Evolutionary conservation across 2,888 invertebrate genomes (phyloP).

Genomic region (Pachydiplax longipennis): DNA sequence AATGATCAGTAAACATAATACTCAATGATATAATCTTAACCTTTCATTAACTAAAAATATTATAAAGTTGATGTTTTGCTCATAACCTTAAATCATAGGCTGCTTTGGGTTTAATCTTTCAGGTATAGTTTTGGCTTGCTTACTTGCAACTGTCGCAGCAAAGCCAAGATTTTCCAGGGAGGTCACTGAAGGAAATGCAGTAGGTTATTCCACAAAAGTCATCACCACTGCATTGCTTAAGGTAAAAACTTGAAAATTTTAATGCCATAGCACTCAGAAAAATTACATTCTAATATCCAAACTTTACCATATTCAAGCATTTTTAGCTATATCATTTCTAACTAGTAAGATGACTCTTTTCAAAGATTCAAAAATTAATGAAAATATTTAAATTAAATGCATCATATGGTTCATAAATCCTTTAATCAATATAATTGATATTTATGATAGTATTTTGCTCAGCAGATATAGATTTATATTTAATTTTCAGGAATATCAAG

Average conservation of each 20-base stretch:
- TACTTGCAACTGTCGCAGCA: background rate
- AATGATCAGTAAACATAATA: too few relatives aligned
- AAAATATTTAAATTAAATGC: too few relatives aligned
- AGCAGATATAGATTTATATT: slow-evolving; percentile 48
- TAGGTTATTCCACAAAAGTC: slow-evolving; percentile 1
- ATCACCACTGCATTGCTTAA: background rate
- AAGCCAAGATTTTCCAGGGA: background rate
- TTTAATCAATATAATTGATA: background rate
- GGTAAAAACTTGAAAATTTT: background rate
- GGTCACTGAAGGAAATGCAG: background rate
- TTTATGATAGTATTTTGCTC: background rate
- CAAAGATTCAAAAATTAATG: too few relatives aligned
- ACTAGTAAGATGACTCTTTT: too few relatives aligned
- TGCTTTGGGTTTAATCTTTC: background rate
- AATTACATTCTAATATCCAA: too few relatives aligned
- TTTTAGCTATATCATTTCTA: too few relatives aligned
- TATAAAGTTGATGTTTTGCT: too few relatives aligned
- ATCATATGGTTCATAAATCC: background rate
- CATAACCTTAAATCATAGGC: too few relatives aligned
- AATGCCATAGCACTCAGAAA: too few relatives aligned
- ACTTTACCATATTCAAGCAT: background rate
- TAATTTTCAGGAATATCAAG: slow-evolving; percentile 64
- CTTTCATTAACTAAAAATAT: too few relatives aligned
- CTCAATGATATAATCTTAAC: too few relatives aligned
- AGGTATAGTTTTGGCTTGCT: background rate